These are phyloP conservation scores for Polymixis lichenea DNA, from an alignment of 2,888 invertebrate genomes.

Conservation along the genomic window DNA sequence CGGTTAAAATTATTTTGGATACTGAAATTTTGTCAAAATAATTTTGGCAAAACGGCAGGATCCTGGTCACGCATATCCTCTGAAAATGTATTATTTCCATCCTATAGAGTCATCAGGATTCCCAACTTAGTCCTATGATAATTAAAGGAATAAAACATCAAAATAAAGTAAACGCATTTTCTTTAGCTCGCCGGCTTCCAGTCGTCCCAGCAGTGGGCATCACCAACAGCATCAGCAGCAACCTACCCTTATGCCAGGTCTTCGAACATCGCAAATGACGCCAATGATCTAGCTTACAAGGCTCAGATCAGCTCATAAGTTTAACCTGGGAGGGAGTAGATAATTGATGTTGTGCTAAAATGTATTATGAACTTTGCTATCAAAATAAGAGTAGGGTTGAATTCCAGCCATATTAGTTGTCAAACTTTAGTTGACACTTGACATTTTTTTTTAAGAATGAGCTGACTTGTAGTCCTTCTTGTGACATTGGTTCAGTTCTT, in stretches of 20 bases:
- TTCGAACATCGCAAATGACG: constrained; percentile 87
- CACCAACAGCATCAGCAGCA: constrained; percentile 83
- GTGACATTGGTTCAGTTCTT: background rate
- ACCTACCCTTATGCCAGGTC: constrained; percentile 87
- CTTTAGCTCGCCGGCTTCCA: constrained; percentile 83
- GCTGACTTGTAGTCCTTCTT: too few species aligned
- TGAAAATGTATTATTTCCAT: too few species aligned
- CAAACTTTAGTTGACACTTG: too few species aligned
- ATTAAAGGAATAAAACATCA: background rate
- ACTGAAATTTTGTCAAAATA: too few species aligned
- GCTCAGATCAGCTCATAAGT: constrained; percentile 90
- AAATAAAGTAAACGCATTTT: background rate
- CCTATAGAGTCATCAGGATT: too few species aligned
- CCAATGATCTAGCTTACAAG: constrained; percentile 93
- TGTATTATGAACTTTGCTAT: background rate
- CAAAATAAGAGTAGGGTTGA: constrained; percentile 1
- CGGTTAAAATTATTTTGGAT: too few species aligned
- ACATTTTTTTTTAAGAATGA: background rate
- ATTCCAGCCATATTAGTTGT: background rate
- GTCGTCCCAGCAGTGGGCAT: constrained; percentile 85
- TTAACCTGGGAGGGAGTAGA: background rate
- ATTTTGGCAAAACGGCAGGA: too few species aligned
- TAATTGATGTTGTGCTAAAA: background rate
- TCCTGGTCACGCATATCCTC: too few species aligned
- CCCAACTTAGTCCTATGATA: background rate